Percentiles rank a stretch among this genome's conserved stretches.
Conservation (phyloP, 1,140 invertebrate genomes). For the Plodia interpunctella region DNA sequence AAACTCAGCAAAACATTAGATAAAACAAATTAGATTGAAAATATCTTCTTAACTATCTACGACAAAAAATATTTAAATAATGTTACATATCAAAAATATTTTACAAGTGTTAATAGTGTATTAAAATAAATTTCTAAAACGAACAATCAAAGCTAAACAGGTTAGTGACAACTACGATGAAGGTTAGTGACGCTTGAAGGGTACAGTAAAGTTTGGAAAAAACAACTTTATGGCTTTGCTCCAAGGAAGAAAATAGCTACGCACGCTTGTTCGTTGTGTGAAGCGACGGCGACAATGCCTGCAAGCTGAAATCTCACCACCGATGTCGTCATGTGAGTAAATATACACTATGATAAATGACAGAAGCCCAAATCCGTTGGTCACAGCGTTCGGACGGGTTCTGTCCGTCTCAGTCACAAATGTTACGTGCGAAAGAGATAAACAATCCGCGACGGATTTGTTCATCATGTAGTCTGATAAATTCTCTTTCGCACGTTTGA, state of each 20-base stretch:
- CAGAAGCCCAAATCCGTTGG: background rate
- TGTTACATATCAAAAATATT: too few species aligned
- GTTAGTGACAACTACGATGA: slow-evolving; percentile 14
- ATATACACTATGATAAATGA: background rate
- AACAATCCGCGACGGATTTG: too few species aligned
- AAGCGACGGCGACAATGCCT: slow-evolving; percentile 53
- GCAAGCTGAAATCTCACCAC: slow-evolving; percentile 22
- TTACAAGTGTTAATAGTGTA: too few species aligned
- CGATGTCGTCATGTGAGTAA: background rate
- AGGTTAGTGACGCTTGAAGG: slow-evolving; percentile 12
- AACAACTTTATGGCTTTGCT: slow-evolving; percentile 5
- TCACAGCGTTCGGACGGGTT: too few species aligned
- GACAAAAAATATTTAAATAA: too few species aligned
- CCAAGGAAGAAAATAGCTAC: background rate
- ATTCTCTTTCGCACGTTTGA: too few species aligned
- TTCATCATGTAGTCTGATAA: too few species aligned
- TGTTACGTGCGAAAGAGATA: too few species aligned
- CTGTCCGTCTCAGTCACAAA: too few species aligned
- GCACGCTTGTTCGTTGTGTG: slow-evolving; percentile 19
- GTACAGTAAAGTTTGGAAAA: background rate
- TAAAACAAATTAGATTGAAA: too few species aligned
- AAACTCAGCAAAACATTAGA: too few species aligned
- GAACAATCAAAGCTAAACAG: slow-evolving; percentile 17
- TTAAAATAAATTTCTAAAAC: slow-evolving; percentile 8
- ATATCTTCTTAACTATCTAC: too few species aligned